Conservation (phyloP, 2,797 vertebrate genomes). For the Galaxias olidus region DNA sequence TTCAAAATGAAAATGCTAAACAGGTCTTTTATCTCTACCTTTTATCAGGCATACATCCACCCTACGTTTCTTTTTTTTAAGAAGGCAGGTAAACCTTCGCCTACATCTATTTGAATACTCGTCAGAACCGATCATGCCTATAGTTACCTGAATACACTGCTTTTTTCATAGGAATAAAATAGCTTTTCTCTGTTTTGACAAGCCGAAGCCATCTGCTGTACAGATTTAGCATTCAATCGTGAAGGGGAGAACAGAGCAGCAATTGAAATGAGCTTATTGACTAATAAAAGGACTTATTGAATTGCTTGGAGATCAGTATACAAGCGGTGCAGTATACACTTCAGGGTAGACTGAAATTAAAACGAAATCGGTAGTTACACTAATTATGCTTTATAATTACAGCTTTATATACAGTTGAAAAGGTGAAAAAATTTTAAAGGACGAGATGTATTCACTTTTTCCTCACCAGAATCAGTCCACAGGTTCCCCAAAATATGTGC, state of each 20-base stretch:
- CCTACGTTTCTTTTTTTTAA: conserved; percentile 32
- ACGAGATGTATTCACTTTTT: no score
- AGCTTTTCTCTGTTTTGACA: conserved; percentile 36
- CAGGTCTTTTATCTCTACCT: conserved; percentile 34
- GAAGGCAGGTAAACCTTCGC: conserved; percentile 41
- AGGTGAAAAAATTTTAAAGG: no score
- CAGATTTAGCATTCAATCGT: background rate
- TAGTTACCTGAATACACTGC: conserved; percentile 36
- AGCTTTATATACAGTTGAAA: no score
- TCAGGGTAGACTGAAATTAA: no score
- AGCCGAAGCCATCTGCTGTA: conserved; percentile 26
- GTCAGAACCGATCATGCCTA: conserved; percentile 21
- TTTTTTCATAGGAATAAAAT: conserved; percentile 37
- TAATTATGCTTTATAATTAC: no score
- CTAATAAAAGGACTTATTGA: no score
- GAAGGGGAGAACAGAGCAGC: background rate
- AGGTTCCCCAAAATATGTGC: background rate
- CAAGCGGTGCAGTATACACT: no score
- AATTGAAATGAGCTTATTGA: no score
- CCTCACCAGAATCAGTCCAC: no score
- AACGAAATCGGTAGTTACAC: no score
- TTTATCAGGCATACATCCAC: conserved; percentile 17
- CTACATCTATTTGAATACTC: conserved; percentile 22
- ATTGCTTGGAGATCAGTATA: no score
- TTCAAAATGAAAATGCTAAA: conserved; percentile 40